Base-by-base conservation (phyloP, 2,113 vertebrate species). In the Halcyon malimbica region DNA sequence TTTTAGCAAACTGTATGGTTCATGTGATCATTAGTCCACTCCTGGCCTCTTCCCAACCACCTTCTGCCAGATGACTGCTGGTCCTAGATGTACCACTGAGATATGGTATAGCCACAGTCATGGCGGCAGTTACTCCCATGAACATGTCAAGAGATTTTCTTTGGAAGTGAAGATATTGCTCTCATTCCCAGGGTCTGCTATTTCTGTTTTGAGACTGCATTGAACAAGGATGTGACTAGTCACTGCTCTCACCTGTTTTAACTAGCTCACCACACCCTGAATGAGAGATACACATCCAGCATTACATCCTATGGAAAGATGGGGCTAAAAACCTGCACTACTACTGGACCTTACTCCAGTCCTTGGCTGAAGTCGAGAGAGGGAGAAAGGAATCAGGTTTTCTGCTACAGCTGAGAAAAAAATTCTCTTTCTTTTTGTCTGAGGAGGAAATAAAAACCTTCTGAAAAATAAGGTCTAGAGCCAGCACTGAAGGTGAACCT, bases 301-400 rank as follows among this genome's bases (percentile, higher is more conserved):
- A 1, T 19, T 51, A 21, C 2, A 28, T 12, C 23, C 33, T 42
- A 48, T 0, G 0, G 44, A 51, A 83, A 87, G 51, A 68, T 26
- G 18, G 31, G 16, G 12, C 16, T 71, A 33, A 67, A 91, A 78
- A 60, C 6, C 29, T 78, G 41, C 6, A 1, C 60, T 33, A 6
- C 31, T 7, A 19, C 51, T 62, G 37, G 26, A 16, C 76, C 21
- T 50, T 54, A 25, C 17, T 50, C 37, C 53, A 87, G 31, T 11
- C n/a, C 31, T 54, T 70, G 50, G 9, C 10, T 57, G 75, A 93
- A 92, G 16, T 59, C 51, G 53, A 67, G 70, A 70, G 31, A 65
- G 18, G 15, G 16, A 54, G 20, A 41, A 76, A 71, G 44, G 31
- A 71, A 92, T 28, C 0, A 0, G 10, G 21, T 88, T 85, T 93